Base-by-base conservation (phyloP, 1,140 invertebrate species). In the Colletes latitarsis region DNA sequence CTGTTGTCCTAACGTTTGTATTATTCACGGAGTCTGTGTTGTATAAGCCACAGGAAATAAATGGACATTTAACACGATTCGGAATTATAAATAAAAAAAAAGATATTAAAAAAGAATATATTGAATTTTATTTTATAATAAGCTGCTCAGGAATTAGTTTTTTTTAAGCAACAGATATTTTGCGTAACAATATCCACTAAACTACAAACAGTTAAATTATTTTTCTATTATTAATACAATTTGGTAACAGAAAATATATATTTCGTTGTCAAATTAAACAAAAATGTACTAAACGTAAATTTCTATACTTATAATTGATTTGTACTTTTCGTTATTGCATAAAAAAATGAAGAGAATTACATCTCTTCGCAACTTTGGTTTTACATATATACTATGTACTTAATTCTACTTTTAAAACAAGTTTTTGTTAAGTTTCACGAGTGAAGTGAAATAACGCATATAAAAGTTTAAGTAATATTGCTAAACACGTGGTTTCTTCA, bases 1-100 rank as follows among this genome's bases (percentile, higher is more conserved):
- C 63, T 80, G 77, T 82, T 68, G 64, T 80, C 58, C 69, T 80
- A 82, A 74, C 60, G 14, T 77, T 80, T 82, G 64, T 80, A 80
- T 43, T 79, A 63, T 80, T 74, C 49, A 69, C 76, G 62, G 57
- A 82, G 60, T 78, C 68, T 78, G 76, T 53, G 69, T 78, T 82
- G 81, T 82, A 72, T 72, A 71, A 79, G 81, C 69, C 53, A 72
- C 74, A n/a, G 76, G 62, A 72, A 67, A 79, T 68, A 79, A 78
- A 77, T 79, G 76, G 55, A 72, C 57, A 73, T 57, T 70, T 79
- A 78, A 72, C 60, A 73, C n/a, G 46, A 73, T 52, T 78, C 14
- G 46, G 19, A 76, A 78, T 52, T 79, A 77, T 80, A 60, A 80
- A 75, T 64, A 82, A 73, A 66, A 82, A 78, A 30, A 30, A 66